Percentiles rank a stretch among this genome's conserved stretches.
These are phyloP conservation scores for Macropodus opercularis DNA, from an alignment of 2,797 vertebrate species.

Conservation along the genomic window DNA sequence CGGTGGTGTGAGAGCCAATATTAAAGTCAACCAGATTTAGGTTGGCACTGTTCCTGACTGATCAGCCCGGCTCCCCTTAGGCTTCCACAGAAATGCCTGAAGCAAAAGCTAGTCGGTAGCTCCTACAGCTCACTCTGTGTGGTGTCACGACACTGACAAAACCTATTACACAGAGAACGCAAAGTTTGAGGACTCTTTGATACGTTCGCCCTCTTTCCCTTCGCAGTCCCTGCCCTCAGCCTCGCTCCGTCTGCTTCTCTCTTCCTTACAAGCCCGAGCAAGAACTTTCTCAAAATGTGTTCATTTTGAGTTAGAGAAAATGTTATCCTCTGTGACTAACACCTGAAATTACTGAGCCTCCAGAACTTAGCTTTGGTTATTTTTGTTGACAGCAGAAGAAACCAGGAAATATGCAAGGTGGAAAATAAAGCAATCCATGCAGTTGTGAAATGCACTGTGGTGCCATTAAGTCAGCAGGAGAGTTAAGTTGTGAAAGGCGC, in stretches of 20 bases:
- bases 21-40: slow-evolving; percentile 59
- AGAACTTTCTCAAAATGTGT: slow-evolving; percentile 23
- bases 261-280: slow-evolving; percentile 6
- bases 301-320: background rate
- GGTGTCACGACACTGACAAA: slow-evolving; percentile 59
- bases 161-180: slow-evolving; percentile 45
- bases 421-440: background rate
- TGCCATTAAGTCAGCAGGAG: slow-evolving; percentile 37
- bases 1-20: slow-evolving; percentile 48
- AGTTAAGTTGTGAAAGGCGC: slow-evolving; percentile 42
- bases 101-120: slow-evolving; percentile 60
- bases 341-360: background rate
- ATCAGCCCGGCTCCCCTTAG: slow-evolving; percentile 56
- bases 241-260: slow-evolving; percentile 5
- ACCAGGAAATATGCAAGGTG: slow-evolving; percentile 1
- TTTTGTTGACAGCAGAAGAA: slow-evolving; percentile 4
- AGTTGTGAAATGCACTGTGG: slow-evolving; percentile 27
- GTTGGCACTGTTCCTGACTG: slow-evolving; percentile 51
- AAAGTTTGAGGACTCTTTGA: slow-evolving; percentile 56
- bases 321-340: background rate
- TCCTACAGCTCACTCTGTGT: slow-evolving; percentile 26
- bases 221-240: slow-evolving; percentile 21
- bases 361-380: background rate
- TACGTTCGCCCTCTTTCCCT: slow-evolving; percentile 37
- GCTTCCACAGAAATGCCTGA: slow-evolving; percentile 62